A percentile compares a stretch with the other conserved stretches of the same genome.
phyloP scores from a whole-genome alignment of 1,140 invertebrate genomes.

The Bombus haemorrhoidalis region DNA sequence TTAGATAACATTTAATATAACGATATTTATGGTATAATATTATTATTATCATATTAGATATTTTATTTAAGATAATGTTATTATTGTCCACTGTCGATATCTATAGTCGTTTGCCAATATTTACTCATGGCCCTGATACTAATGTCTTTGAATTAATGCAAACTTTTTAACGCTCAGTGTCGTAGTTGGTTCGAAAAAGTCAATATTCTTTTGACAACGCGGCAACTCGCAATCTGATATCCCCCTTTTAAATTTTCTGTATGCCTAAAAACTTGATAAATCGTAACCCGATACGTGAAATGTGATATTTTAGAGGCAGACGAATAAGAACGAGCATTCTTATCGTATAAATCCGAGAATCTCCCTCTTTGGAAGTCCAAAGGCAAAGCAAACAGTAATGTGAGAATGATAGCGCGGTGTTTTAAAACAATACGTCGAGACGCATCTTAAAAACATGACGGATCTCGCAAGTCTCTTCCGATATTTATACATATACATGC shows the following conservation, averaged over 20 bases:
- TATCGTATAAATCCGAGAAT: slow-evolving; percentile 70
- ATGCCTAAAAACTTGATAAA: slow-evolving; percentile 69
- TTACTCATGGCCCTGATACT: background rate
- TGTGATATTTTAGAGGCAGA: slow-evolving; percentile 63
- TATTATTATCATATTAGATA: too few relatives aligned
- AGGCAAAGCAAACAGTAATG: slow-evolving; percentile 68
- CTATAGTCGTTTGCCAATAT: background rate
- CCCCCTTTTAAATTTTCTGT: slow-evolving; percentile 63
- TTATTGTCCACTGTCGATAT: background rate
- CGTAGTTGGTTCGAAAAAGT: background rate
- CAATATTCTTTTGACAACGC: slow-evolving; percentile 60
- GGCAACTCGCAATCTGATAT: slow-evolving; percentile 59
- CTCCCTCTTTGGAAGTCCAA: slow-evolving; percentile 52
- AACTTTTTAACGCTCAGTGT: background rate
- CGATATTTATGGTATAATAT: too few relatives aligned
- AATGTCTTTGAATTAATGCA: background rate
- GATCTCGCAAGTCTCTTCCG: too few relatives aligned
- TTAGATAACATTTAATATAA: background rate
- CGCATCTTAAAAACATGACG: slow-evolving; percentile 44
- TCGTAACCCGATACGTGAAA: slow-evolving; percentile 63
- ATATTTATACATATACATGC: too few relatives aligned
- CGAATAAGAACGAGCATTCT: slow-evolving; percentile 67
- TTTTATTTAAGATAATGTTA: too few relatives aligned
- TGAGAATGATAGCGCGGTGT: slow-evolving; percentile 65
- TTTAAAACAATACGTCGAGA: slow-evolving; percentile 64